Conservation (phyloP, 92 coral and sea anemone genomes). For the Epizoanthus illoricatus region DNA sequence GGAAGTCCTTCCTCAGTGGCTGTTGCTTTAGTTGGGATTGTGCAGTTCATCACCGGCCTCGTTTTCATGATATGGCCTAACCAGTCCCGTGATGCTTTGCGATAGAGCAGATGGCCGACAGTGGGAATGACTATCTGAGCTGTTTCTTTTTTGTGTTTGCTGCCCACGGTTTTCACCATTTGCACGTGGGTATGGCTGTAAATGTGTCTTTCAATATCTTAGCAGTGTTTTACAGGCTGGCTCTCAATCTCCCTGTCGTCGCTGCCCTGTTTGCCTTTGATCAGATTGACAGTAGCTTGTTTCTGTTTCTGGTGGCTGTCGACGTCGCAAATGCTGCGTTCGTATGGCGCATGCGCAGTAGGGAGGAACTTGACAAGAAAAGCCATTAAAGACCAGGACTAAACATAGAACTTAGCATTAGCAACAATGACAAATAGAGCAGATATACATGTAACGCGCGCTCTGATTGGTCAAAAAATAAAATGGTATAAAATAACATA, state of each 20-base stretch:
- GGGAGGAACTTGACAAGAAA: background rate
- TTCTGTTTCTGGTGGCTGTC: constrained; percentile 17
- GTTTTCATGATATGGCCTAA: constrained; percentile 20
- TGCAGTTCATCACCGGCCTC: constrained; percentile 15
- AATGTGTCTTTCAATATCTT: constrained; percentile 39
- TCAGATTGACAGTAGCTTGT: constrained; percentile 29
- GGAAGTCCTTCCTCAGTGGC: background rate
- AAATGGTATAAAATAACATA: too few relatives aligned
- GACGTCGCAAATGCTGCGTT: constrained; percentile 17
- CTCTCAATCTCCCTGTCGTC: constrained; percentile 38
- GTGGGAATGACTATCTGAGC: constrained; percentile 28
- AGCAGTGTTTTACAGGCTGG: constrained; percentile 51
- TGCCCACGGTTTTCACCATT: constrained; percentile 46
- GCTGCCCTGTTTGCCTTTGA: constrained; percentile 19
- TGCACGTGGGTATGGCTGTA: constrained; percentile 48
- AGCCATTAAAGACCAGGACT: too few relatives aligned
- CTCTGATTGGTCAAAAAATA: too few relatives aligned
- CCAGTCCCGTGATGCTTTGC: constrained; percentile 31
- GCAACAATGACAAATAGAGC: too few relatives aligned
- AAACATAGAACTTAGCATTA: too few relatives aligned
- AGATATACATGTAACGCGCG: too few relatives aligned
- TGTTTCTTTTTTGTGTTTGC: constrained; percentile 3
- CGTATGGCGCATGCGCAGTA: constrained; percentile 13
- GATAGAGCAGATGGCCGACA: constrained; percentile 30
- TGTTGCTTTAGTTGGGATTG: background rate